Evolutionary conservation across 2,113 vertebrate genomes (phyloP), one percentile per base, ranked within the genome.

Genomic region (Nycticebus coucang): DNA sequence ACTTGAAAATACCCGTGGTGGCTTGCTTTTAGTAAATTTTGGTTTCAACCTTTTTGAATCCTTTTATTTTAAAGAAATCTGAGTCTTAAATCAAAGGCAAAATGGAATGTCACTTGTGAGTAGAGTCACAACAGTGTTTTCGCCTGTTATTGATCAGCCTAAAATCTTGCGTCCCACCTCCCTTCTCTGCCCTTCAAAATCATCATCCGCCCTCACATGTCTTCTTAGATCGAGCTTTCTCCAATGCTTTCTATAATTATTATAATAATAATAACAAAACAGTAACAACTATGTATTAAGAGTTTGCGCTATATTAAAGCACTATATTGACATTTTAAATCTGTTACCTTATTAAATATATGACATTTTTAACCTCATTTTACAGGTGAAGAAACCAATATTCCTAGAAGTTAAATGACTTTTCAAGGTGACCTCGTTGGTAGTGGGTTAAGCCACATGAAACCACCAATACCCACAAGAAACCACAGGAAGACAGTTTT

Each of bases 21-120:
- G 30, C 79, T 81, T 96, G 24, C 72, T 85, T 1, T 92, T 75
- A 84, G 71, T 92, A 59, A 93, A 53, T 90, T 90, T 71, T n/a
- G 81, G 19, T 79, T 87, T 93, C 60, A 83, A 50, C 55, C 86
- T 71, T 77, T 88, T 95, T 79, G 66, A 87, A 80, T 77, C 9
- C 28, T 90, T 86, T 93, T 79, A 95, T 82, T 87, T 85, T 72
- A 93, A 95, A 82, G 33, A 94, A 94, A 96, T 74, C 21, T 95
- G 28, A 2, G 41, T 91, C 60, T 64, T 75, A 87, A 95, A 97
- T 80, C n/a, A 93, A 55, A 95, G 74, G 28, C n/a, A 93, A n/a
- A 91, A 74, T 37, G 15, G 33, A 94, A 80, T 80, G n/a, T 89
- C 50, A 91, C 4, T 86, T 94, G 19, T 89, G 75, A 95, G 37